Conservation (phyloP, 2,888 invertebrate genomes). For the Deilephila elpenor region DNA sequence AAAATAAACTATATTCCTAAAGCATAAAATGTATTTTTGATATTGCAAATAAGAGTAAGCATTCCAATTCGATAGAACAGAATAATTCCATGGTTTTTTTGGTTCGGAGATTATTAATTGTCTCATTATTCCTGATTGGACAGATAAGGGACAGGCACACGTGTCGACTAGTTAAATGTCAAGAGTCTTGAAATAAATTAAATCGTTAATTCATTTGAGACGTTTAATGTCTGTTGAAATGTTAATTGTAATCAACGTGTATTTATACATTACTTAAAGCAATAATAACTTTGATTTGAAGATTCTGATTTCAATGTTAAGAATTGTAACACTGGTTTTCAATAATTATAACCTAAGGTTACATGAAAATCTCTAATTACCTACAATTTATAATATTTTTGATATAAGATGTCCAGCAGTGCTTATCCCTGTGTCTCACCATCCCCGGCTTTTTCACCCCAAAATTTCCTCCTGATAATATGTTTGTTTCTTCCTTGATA, state of each 20-base stretch:
- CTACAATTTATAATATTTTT: too few species aligned
- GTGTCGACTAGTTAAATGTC: not conserved
- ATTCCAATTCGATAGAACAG: too few species aligned
- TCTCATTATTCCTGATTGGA: constrained; percentile 9
- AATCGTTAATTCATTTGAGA: constrained; percentile 5
- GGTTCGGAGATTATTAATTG: constrained; percentile 7
- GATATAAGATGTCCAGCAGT: too few species aligned
- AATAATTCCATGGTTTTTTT: too few species aligned
- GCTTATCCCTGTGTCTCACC: too few species aligned
- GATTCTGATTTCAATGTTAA: not conserved
- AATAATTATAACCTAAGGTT: not conserved
- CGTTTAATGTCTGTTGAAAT: not conserved
- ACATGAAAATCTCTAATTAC: not conserved
- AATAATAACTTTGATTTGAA: not conserved
- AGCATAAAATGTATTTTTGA: too few species aligned
- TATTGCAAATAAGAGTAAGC: too few species aligned
- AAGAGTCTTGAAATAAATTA: constrained; percentile 15
- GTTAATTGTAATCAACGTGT: not conserved
- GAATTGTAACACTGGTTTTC: not conserved
- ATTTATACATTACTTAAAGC: constrained; percentile 1
- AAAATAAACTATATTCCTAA: too few species aligned
- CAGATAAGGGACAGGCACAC: constrained; percentile 14
- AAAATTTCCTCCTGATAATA: too few species aligned
- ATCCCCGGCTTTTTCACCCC: too few species aligned
- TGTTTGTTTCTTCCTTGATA: too few species aligned